These are phyloP conservation scores for Homalodisca vitripennis DNA, from an alignment of 1,140 invertebrate genomes.

Conservation along the genomic window DNA sequence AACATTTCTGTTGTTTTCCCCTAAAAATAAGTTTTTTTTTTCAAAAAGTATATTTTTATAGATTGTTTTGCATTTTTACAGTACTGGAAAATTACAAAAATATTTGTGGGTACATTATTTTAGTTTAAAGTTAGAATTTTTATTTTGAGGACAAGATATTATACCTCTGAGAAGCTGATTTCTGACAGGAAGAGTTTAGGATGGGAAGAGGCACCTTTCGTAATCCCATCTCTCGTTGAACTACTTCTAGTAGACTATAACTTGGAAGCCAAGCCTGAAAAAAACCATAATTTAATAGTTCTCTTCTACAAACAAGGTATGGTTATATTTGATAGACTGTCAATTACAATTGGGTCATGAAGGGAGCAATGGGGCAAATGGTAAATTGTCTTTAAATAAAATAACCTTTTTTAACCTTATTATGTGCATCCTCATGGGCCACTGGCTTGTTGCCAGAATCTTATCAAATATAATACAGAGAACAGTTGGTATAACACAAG, in stretches of 20 bases:
- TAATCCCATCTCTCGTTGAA: slow-evolving; percentile 74
- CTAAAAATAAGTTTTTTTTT: too few species aligned
- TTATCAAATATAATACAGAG: too few species aligned
- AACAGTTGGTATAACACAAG: too few species aligned
- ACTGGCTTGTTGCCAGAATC: too few species aligned
- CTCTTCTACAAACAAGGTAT: too few species aligned
- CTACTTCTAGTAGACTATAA: slow-evolving; percentile 75
- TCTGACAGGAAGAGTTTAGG: slow-evolving; percentile 8
- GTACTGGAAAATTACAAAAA: neutral
- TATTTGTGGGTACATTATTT: neutral
- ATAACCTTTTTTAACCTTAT: too few species aligned
- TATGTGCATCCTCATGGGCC: too few species aligned
- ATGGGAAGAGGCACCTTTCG: slow-evolving; percentile 59
- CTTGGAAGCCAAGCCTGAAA: slow-evolving; percentile 80
- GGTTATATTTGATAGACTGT: too few species aligned
- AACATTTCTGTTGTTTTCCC: neutral
- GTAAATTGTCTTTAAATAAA: too few species aligned
- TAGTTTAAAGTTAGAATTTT: neutral
- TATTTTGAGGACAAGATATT: neutral
- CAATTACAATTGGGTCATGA: too few species aligned
- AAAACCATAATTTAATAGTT: too few species aligned
- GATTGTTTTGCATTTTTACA: neutral
- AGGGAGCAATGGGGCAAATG: too few species aligned
- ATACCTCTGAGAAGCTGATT: slow-evolving; percentile 9
- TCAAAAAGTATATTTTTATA: neutral